Conservation (phyloP, 2,797 vertebrate genomes). For the Nyctibius grandis region DNA sequence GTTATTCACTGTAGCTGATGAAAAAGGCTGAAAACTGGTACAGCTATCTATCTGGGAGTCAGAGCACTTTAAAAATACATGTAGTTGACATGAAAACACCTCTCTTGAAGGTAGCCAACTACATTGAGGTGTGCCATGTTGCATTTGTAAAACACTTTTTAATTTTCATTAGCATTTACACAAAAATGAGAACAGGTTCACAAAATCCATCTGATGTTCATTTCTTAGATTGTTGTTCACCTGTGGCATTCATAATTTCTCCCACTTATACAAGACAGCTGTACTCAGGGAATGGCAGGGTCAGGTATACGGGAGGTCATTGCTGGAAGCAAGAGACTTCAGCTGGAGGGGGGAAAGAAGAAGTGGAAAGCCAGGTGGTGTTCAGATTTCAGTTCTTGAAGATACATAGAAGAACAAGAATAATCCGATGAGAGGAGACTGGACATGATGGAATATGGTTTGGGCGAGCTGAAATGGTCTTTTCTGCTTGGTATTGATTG, state of each 20-base stretch:
- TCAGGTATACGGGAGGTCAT: slow-evolving; percentile 37
- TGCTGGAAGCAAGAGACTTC: slow-evolving; percentile 51
- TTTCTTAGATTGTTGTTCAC: slow-evolving; percentile 13
- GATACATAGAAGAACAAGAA: neutral
- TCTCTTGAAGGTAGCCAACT: slow-evolving; percentile 53
- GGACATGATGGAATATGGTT: slow-evolving; percentile 25
- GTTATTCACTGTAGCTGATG: slow-evolving; percentile 59
- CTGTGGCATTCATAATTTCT: slow-evolving; percentile 43
- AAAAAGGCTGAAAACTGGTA: slow-evolving; percentile 61
- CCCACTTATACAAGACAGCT: slow-evolving; percentile 66
- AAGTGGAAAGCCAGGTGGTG: slow-evolving; percentile 52
- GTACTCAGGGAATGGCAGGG: slow-evolving; percentile 75
- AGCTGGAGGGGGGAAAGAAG: slow-evolving; percentile 33
- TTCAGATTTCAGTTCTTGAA: slow-evolving; percentile 50
- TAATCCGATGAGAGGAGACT: slow-evolving; percentile 24
- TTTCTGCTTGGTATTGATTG: slow-evolving; percentile 57
- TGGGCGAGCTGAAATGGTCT: slow-evolving; percentile 41
- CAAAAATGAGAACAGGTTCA: slow-evolving; percentile 1
- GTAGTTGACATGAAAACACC: slow-evolving; percentile 54
- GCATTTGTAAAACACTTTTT: slow-evolving; percentile 17
- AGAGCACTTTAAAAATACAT: slow-evolving; percentile 62
- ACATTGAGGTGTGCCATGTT: slow-evolving; percentile 18
- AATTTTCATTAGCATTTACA: slow-evolving; percentile 19
- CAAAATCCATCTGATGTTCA: neutral
- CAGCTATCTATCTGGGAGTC: slow-evolving; percentile 62